Percentiles rank a stretch among this genome's conserved stretches.
Evolutionary conservation across 1,140 invertebrate genomes (phyloP).

Genomic region (Macrobrachium nipponense): DNA sequence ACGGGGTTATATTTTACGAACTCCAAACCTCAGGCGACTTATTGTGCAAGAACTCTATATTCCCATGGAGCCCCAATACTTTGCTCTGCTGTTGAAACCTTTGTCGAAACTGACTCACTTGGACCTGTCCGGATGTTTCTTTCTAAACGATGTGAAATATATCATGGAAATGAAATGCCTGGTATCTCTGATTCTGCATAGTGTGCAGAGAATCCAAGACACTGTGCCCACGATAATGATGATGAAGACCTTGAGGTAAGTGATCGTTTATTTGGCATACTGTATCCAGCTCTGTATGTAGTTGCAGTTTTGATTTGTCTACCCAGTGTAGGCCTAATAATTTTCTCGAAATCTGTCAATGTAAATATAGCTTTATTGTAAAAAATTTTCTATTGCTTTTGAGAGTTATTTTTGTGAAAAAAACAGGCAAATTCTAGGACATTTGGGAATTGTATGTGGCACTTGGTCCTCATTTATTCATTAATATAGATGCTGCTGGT

Average conservation of each 20-base stretch:
- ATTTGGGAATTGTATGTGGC: too few species aligned
- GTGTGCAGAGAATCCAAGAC: constrained; percentile 74
- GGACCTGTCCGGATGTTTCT: constrained; percentile 81
- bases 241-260: constrained; percentile 72
- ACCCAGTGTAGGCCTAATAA: too few species aligned
- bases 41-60: constrained; percentile 73
- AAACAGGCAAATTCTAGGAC: too few species aligned
- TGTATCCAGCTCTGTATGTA: constrained; percentile 64
- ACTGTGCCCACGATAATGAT: constrained; percentile 72
- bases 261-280: constrained; percentile 54
- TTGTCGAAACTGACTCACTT: constrained; percentile 78
- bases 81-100: constrained; percentile 73
- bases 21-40: constrained; percentile 76
- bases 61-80: constrained; percentile 70
- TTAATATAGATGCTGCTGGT: too few species aligned
- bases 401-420: too few species aligned
- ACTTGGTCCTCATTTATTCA: too few species aligned
- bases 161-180: constrained; percentile 76
- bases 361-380: neutral
- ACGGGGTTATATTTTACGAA: constrained; percentile 73
- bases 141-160: constrained; percentile 73
- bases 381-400: neutral
- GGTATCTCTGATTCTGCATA: constrained; percentile 80
- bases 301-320: neutral
- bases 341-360: neutral